A percentile compares a stretch with the other conserved stretches of the same genome.
Evolutionary conservation across 53 echinoderm and acorn worm species (phyloP).

Genomic region (Hippasteria phrygiana): DNA sequence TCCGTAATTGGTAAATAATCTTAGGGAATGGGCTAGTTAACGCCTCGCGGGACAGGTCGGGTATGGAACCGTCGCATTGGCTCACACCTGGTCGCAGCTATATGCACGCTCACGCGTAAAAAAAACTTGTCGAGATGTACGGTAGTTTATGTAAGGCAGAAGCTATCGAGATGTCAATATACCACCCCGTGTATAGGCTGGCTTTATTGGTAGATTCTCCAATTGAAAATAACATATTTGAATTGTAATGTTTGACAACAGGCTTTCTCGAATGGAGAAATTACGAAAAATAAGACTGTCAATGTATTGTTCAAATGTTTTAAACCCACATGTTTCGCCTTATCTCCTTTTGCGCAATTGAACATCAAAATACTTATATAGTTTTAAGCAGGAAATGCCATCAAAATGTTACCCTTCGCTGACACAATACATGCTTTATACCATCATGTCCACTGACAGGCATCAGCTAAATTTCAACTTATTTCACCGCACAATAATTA

Average conservation of each 20-base stretch:
- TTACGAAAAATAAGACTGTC: neutral
- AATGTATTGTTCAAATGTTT: too few species aligned
- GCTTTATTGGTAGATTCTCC: neutral
- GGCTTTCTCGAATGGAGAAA: neutral
- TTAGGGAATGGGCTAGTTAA: conserved; percentile 47
- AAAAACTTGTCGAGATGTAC: neutral
- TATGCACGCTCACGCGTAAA: neutral
- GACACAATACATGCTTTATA: too few species aligned
- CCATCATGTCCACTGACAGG: too few species aligned
- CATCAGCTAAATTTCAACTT: too few species aligned
- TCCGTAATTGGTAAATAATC: conserved; percentile 67
- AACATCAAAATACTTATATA: too few species aligned
- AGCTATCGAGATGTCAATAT: neutral
- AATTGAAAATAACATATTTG: neutral
- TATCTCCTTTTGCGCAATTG: too few species aligned
- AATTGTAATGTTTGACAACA: neutral
- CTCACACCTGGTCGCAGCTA: conserved; percentile 9
- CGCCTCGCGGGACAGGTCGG: conserved; percentile 25
- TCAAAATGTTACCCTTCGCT: too few species aligned
- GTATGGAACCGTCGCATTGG: conserved; percentile 7
- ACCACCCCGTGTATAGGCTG: too few species aligned
- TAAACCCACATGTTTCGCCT: too few species aligned
- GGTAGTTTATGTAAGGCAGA: neutral
- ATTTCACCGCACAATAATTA: too few species aligned
- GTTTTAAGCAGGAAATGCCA: too few species aligned